Evolutionary conservation across 1,140 invertebrate genomes (phyloP), one percentile per base, ranked within the genome.

Genomic region (Drosophila baimaii): DNA sequence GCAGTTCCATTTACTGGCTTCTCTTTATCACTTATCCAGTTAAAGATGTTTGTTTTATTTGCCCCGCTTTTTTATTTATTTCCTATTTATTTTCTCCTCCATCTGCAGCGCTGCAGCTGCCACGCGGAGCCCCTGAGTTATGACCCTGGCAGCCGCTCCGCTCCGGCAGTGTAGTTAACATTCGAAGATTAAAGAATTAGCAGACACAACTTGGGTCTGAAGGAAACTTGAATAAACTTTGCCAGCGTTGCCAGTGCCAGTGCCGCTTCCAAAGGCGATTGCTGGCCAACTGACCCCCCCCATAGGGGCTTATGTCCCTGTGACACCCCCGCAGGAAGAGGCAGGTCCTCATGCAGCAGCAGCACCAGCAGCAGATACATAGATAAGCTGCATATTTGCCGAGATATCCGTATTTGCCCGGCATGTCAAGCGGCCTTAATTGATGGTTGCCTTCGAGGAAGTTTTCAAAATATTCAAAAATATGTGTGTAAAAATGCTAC

Each of bases 21-120:
- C 57, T 77, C 79, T 88, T 43, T 70, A 71, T 73, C 70, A 74
- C 83, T 79, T 86, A 86, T 77, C 71, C 73, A 44, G 75, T 62
- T 79, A 79, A 85, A 75, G 72, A 85, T 74, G 81, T 81, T 86
- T 81, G 76, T 82, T 86, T 75, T 69, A 56, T 79, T 70, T 74
- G 76, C 62, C 23, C 10, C n/a, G 27, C 29, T 64, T 33, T 33
- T 25, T 57, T 70, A 71, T 57, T 73, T 73, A 71, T 73, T 73
- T 73, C 37, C 47, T 76, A 76, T 76, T 76, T 66, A 66, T 65
- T 76, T 75, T 46, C 37, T 31, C 23, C 54, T 46, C 19, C 21
- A 77, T 59, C 47, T 54, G 43, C n/a, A n/a, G 55, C 8, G 44
- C 39, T 71, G 64, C 64, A 71, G 65, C 51, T 71, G 68, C 64